phyloP scores from a whole-genome alignment of 1,140 invertebrate species.

The Diorhabda carinulata region DNA sequence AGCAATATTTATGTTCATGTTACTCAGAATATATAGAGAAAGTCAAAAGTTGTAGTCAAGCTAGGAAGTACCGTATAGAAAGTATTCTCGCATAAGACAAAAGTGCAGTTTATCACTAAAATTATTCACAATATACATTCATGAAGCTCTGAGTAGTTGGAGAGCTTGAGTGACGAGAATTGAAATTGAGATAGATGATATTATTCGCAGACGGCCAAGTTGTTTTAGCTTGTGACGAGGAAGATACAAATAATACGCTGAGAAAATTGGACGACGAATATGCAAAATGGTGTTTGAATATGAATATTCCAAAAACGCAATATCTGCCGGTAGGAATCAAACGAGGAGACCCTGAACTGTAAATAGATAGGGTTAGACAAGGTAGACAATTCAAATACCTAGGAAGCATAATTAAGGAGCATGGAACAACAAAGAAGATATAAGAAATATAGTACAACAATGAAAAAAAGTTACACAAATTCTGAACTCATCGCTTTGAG shows the following conservation, averaged over 20 bases:
- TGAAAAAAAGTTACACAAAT: not conserved
- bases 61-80: not conserved
- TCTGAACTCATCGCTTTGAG: not conserved
- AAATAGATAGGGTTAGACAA: too few relatives aligned
- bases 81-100: not conserved
- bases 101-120: slow-evolving; percentile 3
- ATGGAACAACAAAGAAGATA: not conserved
- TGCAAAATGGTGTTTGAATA: not conserved
- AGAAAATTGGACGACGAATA: too few relatives aligned
- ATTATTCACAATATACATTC: not conserved
- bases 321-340: not conserved
- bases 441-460: not conserved
- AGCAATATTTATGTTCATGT: not conserved
- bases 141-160: not conserved
- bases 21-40: not conserved
- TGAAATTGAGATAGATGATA: slow-evolving; percentile 12
- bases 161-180: not conserved
- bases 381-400: too few relatives aligned
- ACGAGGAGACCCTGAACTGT: not conserved
- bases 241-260: slow-evolving; percentile 1
- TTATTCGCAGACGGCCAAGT: not conserved
- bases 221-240: not conserved
- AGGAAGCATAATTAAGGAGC: too few relatives aligned
- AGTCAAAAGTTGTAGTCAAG: not conserved
- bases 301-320: not conserved